Evolutionary conservation across 2,888 invertebrate genomes (phyloP).

Genomic region (Cotesia congregata): DNA sequence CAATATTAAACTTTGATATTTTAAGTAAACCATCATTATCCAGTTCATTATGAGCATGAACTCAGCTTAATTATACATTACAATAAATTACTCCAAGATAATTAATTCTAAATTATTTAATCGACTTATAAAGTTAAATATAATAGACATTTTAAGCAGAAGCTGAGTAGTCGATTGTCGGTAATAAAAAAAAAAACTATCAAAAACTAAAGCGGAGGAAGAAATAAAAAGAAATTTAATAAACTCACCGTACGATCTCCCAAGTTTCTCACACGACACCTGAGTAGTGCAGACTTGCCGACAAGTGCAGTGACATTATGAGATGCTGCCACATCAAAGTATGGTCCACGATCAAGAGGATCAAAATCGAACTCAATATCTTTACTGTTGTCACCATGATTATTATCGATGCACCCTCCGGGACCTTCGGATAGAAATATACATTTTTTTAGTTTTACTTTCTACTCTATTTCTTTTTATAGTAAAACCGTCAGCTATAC

Average conservation of each 20-base stretch:
- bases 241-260: constrained; percentile 82
- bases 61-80: not conserved
- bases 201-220: not conserved
- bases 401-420: constrained; percentile 65
- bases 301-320: constrained; percentile 84
- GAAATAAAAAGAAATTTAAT: constrained; percentile 10
- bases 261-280: constrained; percentile 82
- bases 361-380: constrained; percentile 67
- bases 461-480: constrained; percentile 3
- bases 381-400: constrained; percentile 54
- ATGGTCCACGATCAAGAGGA: constrained; percentile 75
- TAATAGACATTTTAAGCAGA: not conserved
- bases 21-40: not conserved
- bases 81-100: not conserved
- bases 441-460: constrained; percentile 30
- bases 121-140: not conserved
- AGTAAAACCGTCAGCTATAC: too few relatives aligned
- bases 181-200: not conserved
- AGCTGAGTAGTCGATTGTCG: not conserved
- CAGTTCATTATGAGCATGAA: not conserved
- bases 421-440: constrained; percentile 56
- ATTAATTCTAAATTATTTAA: not conserved
- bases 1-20: not conserved
- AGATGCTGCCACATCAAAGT: constrained; percentile 80
- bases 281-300: constrained; percentile 82